A percentile compares a stretch with the other conserved stretches of the same genome.
These are phyloP conservation scores for Zeus faber DNA, from an alignment of 2,113 vertebrate species.

Conservation along the genomic window DNA sequence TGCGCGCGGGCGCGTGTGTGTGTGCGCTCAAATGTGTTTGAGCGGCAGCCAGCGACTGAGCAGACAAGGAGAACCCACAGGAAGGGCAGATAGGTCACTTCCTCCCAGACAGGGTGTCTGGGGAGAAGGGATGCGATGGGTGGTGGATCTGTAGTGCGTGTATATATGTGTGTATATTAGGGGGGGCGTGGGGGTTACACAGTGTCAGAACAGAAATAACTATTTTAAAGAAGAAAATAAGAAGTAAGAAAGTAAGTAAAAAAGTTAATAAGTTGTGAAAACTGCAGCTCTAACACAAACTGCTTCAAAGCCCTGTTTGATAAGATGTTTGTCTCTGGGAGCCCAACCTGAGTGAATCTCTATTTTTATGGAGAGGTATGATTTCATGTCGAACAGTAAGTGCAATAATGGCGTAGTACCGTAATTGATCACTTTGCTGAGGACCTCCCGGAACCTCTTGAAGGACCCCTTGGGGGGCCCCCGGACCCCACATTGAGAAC, in stretches of 20 bases:
- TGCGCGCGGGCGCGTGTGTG: constrained; percentile 8
- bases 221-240: constrained; percentile 1
- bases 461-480: too few species aligned
- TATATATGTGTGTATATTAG: constrained; percentile 1
- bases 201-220: constrained; percentile 13
- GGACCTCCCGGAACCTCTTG: too few species aligned
- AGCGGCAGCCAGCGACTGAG: constrained; percentile 51
- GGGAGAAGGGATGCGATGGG: constrained; percentile 39
- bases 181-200: background rate
- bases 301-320: too few species aligned
- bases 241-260: background rate
- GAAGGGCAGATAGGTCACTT: constrained; percentile 69
- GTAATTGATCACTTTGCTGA: too few species aligned
- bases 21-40: constrained; percentile 21
- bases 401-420: too few species aligned
- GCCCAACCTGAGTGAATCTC: too few species aligned
- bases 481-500: too few species aligned
- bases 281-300: too few species aligned
- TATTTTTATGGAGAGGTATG: too few species aligned
- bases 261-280: too few species aligned
- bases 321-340: too few species aligned
- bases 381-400: too few species aligned
- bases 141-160: constrained; percentile 25
- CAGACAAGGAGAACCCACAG: constrained; percentile 57
- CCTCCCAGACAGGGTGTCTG: constrained; percentile 59